These are phyloP conservation scores for Lordiphosa clarofinis DNA, from an alignment of 1,140 invertebrate genomes.

Conservation along the genomic window DNA sequence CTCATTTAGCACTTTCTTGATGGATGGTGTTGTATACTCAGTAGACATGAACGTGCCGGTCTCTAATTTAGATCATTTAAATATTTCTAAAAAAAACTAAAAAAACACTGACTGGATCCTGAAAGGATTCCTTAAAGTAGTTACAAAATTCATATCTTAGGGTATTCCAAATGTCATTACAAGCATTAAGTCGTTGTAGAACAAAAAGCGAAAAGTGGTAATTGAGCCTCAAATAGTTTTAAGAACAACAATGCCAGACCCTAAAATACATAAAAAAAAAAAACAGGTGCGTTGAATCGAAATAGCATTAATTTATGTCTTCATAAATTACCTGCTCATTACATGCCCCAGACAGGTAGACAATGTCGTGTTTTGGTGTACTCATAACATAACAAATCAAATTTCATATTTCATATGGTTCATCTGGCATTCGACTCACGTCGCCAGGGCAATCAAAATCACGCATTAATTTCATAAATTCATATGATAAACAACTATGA, in stretches of 20 bases:
- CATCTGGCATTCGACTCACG: slow-evolving; percentile 55
- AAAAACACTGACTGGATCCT: too few species aligned
- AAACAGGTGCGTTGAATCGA: slow-evolving; percentile 7
- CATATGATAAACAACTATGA: slow-evolving; percentile 40
- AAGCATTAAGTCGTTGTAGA: too few species aligned
- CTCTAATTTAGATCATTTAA: too few species aligned
- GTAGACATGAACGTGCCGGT: too few species aligned
- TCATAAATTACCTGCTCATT: slow-evolving; percentile 60
- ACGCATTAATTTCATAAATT: slow-evolving; percentile 73
- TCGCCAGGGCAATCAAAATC: slow-evolving; percentile 44
- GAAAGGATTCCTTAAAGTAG: too few species aligned
- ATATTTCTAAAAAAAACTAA: too few species aligned
- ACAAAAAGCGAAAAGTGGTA: neutral
- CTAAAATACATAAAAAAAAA: neutral
- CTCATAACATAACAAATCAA: slow-evolving; percentile 65
- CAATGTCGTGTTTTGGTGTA: slow-evolving; percentile 55
- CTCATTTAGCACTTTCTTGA: too few species aligned
- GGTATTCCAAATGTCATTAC: neutral
- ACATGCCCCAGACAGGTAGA: slow-evolving; percentile 49
- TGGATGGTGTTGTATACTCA: too few species aligned
- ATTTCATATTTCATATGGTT: slow-evolving; percentile 68
- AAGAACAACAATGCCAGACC: neutral
- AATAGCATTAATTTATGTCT: slow-evolving; percentile 43
- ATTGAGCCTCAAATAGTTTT: slow-evolving; percentile 9
- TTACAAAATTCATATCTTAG: too few species aligned